Evolutionary conservation across 2,797 vertebrate species (phyloP), one percentile per base, ranked within the genome.

Genomic region (Synanceia verrucosa): DNA sequence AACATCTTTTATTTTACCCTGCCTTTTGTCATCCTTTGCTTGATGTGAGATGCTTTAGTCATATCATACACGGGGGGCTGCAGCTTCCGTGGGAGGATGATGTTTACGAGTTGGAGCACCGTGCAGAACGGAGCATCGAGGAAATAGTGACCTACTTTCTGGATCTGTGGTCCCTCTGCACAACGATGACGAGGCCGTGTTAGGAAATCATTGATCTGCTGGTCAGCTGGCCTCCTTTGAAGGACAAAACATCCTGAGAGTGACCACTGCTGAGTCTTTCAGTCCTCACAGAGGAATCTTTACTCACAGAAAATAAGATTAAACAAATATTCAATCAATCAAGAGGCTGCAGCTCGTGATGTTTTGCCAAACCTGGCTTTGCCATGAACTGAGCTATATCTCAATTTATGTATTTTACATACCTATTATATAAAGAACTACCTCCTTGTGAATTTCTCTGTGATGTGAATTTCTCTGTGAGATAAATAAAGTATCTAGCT

Each of bases 1-100:
- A 88, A 84, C 67, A 76, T 78, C 34, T 18, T 82, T n/a, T 50
- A 71, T 84, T 82, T 76, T 72, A 70, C 46, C 21, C 60, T 51
- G 61, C 73, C 79, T 88, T 90, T 86, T 87, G 88, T 92, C 87
- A 84, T 86, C 70, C 63, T 83, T 77, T 79, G 70, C 71, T 89
- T 85, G 76, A 86, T 88, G 79, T 81, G 51, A 75, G 70, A 70
- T 55, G 82, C 74, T 84, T 86, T 81, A 84, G 85, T 89, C 76
- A 70, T 59, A 46, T 16, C 14, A 36, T 29, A 71, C 74, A 53
- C 66, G 65, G 78, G 68, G 60, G 44, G 9, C 56, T 59, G 70
- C 28, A 4, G 73, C 77, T 73, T 87, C 78, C 18, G 76, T 88
- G 80, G 85, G 85, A 79, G 82, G 84, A 86, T 39, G 64, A 57